Evolutionary conservation across 2,888 invertebrate species (phyloP).

Genomic region (Enoplolaimus lenunculus): DNA sequence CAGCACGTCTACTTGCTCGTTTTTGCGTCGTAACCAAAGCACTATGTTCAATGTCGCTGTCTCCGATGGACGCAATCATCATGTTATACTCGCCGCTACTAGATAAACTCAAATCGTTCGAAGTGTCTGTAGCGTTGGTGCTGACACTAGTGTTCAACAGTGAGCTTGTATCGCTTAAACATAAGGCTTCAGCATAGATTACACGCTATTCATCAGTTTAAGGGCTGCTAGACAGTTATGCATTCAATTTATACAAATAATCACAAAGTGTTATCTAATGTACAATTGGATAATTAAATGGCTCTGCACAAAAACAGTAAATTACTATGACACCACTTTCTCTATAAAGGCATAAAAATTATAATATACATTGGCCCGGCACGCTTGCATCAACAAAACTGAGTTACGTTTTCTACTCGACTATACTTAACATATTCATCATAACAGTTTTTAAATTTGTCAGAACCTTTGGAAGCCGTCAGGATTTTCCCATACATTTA

Average conservation of each 20-base stretch:
- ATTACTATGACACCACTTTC: too few species aligned
- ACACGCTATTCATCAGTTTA: neutral
- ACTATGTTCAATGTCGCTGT: neutral
- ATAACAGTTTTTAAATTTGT: neutral
- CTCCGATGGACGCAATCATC: too few species aligned
- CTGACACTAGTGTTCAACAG: neutral
- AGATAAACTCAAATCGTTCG: too few species aligned
- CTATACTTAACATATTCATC: too few species aligned
- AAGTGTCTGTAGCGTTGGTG: neutral
- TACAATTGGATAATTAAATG: too few species aligned
- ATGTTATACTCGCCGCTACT: too few species aligned
- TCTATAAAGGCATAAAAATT: too few species aligned
- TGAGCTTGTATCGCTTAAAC: neutral
- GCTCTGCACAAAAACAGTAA: too few species aligned
- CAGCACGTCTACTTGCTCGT: neutral
- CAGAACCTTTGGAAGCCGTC: neutral
- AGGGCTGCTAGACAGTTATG: neutral
- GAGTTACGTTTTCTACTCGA: too few species aligned
- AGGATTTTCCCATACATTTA: conserved; percentile 54
- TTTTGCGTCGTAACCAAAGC: neutral
- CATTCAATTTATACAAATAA: neutral
- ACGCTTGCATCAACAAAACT: too few species aligned
- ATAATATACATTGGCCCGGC: too few species aligned
- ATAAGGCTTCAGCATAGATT: neutral
- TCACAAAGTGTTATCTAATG: too few species aligned